phyloP scores from a whole-genome alignment of 2,113 vertebrate species.

The Chaetura pelagica region DNA sequence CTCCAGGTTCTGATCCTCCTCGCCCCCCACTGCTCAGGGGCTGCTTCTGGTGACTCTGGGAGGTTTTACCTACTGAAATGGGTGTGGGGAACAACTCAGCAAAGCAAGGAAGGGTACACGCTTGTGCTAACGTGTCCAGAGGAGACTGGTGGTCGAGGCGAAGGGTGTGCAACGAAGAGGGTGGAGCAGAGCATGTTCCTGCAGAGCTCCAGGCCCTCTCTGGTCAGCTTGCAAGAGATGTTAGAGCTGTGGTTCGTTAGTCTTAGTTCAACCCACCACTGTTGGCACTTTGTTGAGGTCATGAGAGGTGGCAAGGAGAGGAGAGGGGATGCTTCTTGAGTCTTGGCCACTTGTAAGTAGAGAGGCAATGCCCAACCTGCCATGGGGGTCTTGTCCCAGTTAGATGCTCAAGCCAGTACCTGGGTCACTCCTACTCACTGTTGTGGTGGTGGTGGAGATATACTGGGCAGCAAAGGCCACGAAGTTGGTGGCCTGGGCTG shows the following conservation, averaged over 20 bases:
- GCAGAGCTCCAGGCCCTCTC: neutral
- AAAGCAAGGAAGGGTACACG: accelerated
- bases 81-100: neutral
- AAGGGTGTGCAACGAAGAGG: neutral
- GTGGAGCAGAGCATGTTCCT: neutral
- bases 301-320: neutral
- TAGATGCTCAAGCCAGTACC: neutral
- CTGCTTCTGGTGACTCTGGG: neutral
- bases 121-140: neutral
- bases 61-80: neutral
- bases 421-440: neutral
- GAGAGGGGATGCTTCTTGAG: accelerated
- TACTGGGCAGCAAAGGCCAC: slow-evolving; percentile 48
- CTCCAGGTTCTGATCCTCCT: neutral
- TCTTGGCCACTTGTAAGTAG: neutral
- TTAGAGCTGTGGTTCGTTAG: neutral
- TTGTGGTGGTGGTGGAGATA: neutral
- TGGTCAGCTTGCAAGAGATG: neutral
- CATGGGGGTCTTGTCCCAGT: neutral
- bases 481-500: slow-evolving; percentile 32
- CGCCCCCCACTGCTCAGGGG: neutral
- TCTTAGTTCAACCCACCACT: neutral
- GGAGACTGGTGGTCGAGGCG: accelerated
- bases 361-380: neutral
- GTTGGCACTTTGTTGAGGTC: neutral